Percentiles rank a stretch among this genome's conserved stretches.
phyloP scores from a whole-genome alignment of 2,113 vertebrate species.

The Muscicapa adusta region DNA sequence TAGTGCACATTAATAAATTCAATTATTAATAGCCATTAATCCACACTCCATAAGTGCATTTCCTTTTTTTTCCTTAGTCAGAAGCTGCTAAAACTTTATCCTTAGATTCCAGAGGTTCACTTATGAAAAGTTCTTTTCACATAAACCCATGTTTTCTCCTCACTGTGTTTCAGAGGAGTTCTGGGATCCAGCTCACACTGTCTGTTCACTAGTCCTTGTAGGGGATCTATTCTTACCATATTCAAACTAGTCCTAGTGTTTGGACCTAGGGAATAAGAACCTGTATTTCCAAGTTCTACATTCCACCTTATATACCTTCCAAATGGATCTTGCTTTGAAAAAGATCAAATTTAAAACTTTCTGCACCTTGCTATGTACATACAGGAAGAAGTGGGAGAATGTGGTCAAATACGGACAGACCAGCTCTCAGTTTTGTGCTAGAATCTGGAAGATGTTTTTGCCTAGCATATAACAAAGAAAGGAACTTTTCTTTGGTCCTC shows the following conservation, averaged over 20 bases:
- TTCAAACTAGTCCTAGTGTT: neutral
- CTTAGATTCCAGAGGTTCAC: neutral
- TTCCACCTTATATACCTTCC: neutral
- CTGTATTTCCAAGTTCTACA: neutral
- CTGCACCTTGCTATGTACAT: neutral
- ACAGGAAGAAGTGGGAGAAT: neutral
- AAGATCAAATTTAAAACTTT: neutral
- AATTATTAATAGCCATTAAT: neutral
- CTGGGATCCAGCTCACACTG: neutral
- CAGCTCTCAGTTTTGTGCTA: neutral
- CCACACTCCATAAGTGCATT: neutral
- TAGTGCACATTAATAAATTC: neutral
- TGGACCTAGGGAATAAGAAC: neutral
- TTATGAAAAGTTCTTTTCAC: neutral
- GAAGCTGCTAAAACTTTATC: neutral
- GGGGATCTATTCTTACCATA: neutral
- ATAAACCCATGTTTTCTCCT: neutral
- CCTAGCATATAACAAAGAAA: neutral
- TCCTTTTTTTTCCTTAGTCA: neutral
- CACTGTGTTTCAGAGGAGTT: neutral
- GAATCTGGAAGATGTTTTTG: neutral
- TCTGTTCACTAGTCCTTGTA: neutral
- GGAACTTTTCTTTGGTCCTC: neutral
- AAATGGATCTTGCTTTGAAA: neutral
- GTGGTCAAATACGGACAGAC: neutral